phyloP scores from a whole-genome alignment of 2,797 vertebrate species.

The Sciurus vulgaris region DNA sequence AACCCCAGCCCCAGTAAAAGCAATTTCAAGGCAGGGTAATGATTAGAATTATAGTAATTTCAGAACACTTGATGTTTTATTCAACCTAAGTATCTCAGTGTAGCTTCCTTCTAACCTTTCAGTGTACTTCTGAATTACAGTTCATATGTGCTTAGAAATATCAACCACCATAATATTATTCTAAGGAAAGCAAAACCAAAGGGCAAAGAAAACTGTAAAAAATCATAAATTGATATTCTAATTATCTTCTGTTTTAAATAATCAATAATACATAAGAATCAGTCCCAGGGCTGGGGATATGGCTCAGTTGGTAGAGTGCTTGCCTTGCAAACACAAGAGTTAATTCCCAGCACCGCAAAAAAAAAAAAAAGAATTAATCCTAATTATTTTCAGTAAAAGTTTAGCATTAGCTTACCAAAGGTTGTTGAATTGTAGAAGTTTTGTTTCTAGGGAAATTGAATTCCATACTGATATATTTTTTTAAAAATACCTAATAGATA shows the following conservation, averaged over 20 bases:
- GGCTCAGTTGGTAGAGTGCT: too few species aligned
- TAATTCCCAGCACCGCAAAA: too few species aligned
- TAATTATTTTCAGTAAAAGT: conserved; percentile 37
- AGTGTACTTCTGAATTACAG: background rate
- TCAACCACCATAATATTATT: background rate
- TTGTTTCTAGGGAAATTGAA: conserved; percentile 10
- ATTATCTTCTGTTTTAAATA: conserved; percentile 35
- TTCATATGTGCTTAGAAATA: conserved; percentile 46
- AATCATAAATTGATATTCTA: conserved; percentile 11
- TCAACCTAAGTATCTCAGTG: background rate
- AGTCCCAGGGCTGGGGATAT: too few species aligned
- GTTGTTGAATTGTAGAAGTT: conserved; percentile 15
- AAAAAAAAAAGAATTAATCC: background rate
- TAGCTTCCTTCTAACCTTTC: background rate
- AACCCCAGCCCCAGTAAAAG: background rate
- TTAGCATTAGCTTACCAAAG: background rate
- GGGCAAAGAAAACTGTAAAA: conserved; percentile 5
- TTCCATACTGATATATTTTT: background rate
- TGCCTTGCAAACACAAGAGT: too few species aligned
- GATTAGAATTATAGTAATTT: conserved; percentile 2
- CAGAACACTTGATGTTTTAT: background rate
- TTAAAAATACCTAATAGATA: conserved; percentile 36
- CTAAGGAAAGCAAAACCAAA: conserved; percentile 17
- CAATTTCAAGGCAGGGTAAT: background rate
- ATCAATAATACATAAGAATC: background rate